Evolutionary conservation across 2,113 vertebrate genomes (phyloP).

Genomic region (Podarcis muralis): DNA sequence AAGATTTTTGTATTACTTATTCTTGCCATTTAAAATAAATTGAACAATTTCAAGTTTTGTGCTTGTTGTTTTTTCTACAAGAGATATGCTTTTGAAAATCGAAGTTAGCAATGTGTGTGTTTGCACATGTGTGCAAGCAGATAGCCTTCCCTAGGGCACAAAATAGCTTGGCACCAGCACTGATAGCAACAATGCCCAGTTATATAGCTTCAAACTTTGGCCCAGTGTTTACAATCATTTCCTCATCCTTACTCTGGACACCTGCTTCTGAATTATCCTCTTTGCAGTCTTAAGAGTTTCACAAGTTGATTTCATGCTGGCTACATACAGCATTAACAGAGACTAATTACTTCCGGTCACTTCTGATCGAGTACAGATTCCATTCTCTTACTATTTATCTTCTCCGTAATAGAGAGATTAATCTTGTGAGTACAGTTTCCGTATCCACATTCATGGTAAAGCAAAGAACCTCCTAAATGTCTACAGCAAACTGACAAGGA

Average conservation of each 20-base stretch:
- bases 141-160: too few species aligned
- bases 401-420: slow-evolving; percentile 47
- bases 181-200: background rate
- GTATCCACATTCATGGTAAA: slow-evolving; percentile 21
- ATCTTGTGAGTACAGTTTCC: slow-evolving; percentile 32
- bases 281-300: background rate
- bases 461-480: slow-evolving; percentile 20
- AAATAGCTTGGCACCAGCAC: too few species aligned
- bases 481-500: background rate
- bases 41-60: too few species aligned
- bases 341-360: slow-evolving; percentile 44
- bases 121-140: too few species aligned
- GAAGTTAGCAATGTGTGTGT: too few species aligned
- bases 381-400: slow-evolving; percentile 49
- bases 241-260: background rate
- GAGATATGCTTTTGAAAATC: too few species aligned
- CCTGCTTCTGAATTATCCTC: background rate
- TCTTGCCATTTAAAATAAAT: too few species aligned
- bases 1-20: too few species aligned
- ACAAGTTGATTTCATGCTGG: slow-evolving; percentile 43
- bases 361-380: slow-evolving; percentile 29
- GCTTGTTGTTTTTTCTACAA: too few species aligned
- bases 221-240: background rate
- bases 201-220: background rate
- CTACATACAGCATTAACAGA: slow-evolving; percentile 23